phyloP scores from a whole-genome alignment of 2,797 vertebrate species.

The Meda fulgida region DNA sequence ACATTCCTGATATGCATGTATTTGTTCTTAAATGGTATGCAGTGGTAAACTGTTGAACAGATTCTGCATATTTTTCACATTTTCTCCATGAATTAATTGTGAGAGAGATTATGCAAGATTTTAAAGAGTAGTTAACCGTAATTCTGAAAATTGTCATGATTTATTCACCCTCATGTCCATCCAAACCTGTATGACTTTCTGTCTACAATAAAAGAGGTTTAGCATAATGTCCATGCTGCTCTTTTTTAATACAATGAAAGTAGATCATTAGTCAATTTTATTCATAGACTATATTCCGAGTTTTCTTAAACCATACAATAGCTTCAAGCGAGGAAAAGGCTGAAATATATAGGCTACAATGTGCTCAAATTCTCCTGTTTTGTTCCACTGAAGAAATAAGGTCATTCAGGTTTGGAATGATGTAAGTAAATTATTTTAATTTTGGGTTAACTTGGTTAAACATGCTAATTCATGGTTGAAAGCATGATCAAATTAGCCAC shows the following conservation, averaged over 20 bases:
- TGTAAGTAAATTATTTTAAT: neutral
- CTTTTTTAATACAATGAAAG: neutral
- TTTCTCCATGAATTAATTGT: neutral
- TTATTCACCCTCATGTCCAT: neutral
- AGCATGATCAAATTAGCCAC: too few species aligned
- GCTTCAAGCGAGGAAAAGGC: neutral
- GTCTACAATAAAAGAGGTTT: neutral
- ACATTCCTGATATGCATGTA: neutral
- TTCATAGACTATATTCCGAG: neutral
- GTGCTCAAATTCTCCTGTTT: neutral
- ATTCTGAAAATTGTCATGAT: neutral
- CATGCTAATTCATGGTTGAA: neutral
- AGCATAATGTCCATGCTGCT: neutral
- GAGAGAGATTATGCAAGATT: neutral
- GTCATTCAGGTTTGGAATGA: neutral
- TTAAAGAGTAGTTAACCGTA: neutral
- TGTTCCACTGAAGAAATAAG: neutral
- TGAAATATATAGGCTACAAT: neutral
- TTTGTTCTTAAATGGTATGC: neutral
- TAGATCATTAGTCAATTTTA: neutral
- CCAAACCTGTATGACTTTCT: neutral
- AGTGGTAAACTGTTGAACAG: neutral
- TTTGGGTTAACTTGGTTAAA: neutral
- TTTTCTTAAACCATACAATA: too few species aligned
- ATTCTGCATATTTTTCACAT: neutral